phyloP scores from a whole-genome alignment of 2,113 vertebrate genomes.

The Austrofundulus limnaeus region DNA sequence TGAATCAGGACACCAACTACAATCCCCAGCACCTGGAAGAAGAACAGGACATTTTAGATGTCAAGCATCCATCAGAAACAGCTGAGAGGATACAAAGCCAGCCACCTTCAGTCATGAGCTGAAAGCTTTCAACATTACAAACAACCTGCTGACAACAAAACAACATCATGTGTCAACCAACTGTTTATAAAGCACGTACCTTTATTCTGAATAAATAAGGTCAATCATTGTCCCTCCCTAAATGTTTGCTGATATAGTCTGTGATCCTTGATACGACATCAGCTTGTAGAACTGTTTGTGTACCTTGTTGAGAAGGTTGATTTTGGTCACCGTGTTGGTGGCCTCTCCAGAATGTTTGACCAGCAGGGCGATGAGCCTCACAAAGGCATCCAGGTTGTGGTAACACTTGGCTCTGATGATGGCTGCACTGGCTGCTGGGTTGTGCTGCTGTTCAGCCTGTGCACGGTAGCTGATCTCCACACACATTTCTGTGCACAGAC shows the following conservation, averaged over 20 bases:
- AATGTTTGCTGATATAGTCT: too few species aligned
- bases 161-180: background rate
- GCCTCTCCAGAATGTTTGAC: conserved; percentile 99
- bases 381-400: conserved; percentile 98
- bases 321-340: conserved; percentile 98
- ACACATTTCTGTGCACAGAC: conserved; percentile 98
- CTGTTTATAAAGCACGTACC: too few species aligned
- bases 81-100: too few species aligned
- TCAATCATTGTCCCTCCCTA: too few species aligned
- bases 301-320: conserved; percentile 97
- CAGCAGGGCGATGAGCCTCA: conserved; percentile 93
- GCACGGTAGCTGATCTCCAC: conserved; percentile 98
- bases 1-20: conserved; percentile 97
- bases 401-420: conserved; percentile 99
- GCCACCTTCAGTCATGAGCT: too few species aligned
- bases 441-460: conserved; percentile 97
- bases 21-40: conserved; percentile 90
- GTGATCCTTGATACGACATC: background rate
- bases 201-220: too few species aligned
- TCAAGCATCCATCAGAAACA: too few species aligned
- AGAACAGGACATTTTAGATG: background rate
- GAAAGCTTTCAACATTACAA: too few species aligned
- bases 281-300: background rate
- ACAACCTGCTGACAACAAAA: background rate
- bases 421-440: conserved; percentile 94